These are phyloP conservation scores for Arizona elegans DNA, from an alignment of 2,113 vertebrate species.

Conservation along the genomic window DNA sequence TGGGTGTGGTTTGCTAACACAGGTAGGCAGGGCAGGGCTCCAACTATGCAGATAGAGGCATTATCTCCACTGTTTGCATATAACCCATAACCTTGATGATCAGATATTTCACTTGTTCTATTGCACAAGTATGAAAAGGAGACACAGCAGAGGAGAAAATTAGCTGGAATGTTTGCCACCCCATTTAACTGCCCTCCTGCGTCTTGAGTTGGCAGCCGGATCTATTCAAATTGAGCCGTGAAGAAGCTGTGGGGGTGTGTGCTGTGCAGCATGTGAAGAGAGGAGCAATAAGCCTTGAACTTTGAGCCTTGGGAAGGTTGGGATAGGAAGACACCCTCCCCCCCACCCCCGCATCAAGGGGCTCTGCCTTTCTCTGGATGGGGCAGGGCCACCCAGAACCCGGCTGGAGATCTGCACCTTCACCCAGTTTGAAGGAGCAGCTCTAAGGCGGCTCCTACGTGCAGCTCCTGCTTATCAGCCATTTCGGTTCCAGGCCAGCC, in stretches of 20 bases:
- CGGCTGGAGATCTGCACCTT: neutral
- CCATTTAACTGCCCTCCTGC: neutral
- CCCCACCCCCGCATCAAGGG: neutral
- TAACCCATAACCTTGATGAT: neutral
- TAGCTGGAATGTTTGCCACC: neutral
- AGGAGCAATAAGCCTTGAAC: neutral
- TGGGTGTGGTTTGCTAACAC: neutral
- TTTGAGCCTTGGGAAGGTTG: neutral
- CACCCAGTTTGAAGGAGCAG: neutral
- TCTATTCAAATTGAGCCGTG: neutral
- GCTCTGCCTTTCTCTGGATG: neutral
- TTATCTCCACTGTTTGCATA: neutral
- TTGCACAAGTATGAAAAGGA: neutral
- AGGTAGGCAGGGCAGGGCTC: neutral
- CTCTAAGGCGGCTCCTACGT: neutral
- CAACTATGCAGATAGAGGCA: neutral
- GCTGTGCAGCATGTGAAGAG: neutral
- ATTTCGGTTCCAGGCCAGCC: neutral
- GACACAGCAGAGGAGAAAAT: neutral
- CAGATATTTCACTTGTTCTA: neutral
- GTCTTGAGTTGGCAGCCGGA: neutral
- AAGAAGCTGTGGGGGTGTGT: neutral
- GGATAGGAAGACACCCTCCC: neutral
- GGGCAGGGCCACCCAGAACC: neutral
- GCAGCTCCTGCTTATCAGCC: neutral